phyloP scores from a whole-genome alignment of 2,888 invertebrate species.

The Sabellastarte sp. region DNA sequence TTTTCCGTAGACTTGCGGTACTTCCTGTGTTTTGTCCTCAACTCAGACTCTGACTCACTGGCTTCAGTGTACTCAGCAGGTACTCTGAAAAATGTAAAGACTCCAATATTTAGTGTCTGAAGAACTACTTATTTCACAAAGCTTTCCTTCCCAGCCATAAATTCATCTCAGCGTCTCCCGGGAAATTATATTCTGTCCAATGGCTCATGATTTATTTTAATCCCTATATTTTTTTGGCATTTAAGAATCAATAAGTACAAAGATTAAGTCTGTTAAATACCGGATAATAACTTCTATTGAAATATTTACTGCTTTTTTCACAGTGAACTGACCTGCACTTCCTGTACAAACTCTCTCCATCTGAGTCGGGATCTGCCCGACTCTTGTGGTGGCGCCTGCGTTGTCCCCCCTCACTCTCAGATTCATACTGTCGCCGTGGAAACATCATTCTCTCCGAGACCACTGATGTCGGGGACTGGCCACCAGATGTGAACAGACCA shows the following conservation, averaged over 20 bases:
- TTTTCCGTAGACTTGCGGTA: constrained; percentile 20
- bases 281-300: too few relatives aligned
- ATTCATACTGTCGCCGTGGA: constrained; percentile 18
- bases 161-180: too few relatives aligned
- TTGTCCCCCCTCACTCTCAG: constrained; percentile 11
- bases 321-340: too few relatives aligned
- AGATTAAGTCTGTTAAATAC: too few relatives aligned
- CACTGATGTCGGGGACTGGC: constrained; percentile 50
- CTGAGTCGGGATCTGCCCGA: not conserved
- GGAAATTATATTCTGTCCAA: too few relatives aligned
- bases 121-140: too few relatives aligned
- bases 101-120: too few relatives aligned
- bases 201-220: too few relatives aligned
- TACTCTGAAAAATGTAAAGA: not conserved
- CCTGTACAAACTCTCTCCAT: not conserved
- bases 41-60: constrained; percentile 19
- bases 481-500: constrained; percentile 55
- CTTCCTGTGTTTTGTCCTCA: constrained; percentile 2
- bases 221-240: too few relatives aligned
- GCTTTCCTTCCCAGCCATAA: too few relatives aligned
- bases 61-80: constrained; percentile 9
- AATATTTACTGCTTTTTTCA: too few relatives aligned
- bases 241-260: too few relatives aligned
- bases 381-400: constrained; percentile 9
- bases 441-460: constrained; percentile 48